Evolutionary conservation across 2,888 invertebrate species (phyloP).

Genomic region (Enchytraeus crypticus): DNA sequence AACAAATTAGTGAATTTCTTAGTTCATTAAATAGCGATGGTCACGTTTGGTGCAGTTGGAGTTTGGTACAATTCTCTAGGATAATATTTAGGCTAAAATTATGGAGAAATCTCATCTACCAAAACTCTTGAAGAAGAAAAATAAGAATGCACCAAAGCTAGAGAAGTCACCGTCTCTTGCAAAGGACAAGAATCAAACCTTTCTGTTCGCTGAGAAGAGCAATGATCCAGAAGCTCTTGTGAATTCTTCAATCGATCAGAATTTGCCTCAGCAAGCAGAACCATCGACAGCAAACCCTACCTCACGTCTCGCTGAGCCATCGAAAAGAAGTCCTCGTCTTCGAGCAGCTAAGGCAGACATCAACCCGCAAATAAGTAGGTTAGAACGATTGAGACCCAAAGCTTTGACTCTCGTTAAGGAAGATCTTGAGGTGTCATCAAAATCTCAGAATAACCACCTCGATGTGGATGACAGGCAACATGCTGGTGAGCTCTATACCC

Average conservation of each 20-base stretch:
- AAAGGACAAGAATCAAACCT: background rate
- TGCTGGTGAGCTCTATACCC: background rate
- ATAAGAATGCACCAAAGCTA: background rate
- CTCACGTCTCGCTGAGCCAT: background rate
- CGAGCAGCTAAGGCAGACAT: background rate
- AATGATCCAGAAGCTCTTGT: background rate
- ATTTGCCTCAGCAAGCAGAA: background rate
- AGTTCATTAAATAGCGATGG: no score
- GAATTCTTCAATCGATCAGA: background rate
- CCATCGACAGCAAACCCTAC: background rate
- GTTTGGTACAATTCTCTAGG: no score
- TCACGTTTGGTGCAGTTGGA: no score
- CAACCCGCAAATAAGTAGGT: background rate
- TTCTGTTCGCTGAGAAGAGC: background rate
- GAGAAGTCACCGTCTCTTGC: background rate
- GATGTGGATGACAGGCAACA: background rate
- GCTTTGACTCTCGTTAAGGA: background rate
- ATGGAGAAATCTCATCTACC: background rate
- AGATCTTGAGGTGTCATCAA: background rate
- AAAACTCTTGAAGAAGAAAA: background rate
- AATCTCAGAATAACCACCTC: background rate
- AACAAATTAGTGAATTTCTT: no score
- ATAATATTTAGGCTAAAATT: no score
- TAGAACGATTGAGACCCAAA: background rate
- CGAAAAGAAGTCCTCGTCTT: background rate